Conservation (phyloP, 1,140 invertebrate species). For the Akabosia matsudoensis region DNA sequence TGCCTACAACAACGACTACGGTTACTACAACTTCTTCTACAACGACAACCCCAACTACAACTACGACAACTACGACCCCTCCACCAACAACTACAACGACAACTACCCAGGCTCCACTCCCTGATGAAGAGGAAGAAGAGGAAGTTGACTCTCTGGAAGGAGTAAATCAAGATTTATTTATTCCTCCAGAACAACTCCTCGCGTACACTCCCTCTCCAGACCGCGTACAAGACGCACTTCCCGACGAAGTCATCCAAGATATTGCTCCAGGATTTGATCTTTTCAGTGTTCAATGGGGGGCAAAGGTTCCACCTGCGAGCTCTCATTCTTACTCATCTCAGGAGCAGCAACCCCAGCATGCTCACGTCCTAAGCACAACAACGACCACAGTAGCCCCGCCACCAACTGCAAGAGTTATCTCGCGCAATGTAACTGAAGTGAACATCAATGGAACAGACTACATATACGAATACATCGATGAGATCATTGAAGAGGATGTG, state of each 20-base stretch:
- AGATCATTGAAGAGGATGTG: slow-evolving; percentile 1
- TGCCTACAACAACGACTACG: slow-evolving; percentile 18
- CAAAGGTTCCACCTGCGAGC: not conserved
- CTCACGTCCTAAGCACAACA: not conserved
- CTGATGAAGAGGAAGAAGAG: not conserved
- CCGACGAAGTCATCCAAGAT: slow-evolving; percentile 14
- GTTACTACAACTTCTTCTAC: slow-evolving; percentile 3
- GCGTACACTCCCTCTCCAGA: slow-evolving; percentile 16
- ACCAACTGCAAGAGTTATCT: not conserved
- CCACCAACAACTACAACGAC: slow-evolving; percentile 2
- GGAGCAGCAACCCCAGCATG: slow-evolving; percentile 5
- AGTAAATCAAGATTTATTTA: not conserved
- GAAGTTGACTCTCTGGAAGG: not conserved
- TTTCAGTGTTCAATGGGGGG: slow-evolving; percentile 7
- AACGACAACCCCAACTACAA: slow-evolving; percentile 28
- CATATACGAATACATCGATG: slow-evolving; percentile 17
- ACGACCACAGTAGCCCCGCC: not conserved
- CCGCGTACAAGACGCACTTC: not conserved
- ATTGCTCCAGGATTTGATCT: slow-evolving; percentile 14
- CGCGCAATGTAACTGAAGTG: not conserved
- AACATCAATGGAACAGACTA: slow-evolving; percentile 15
- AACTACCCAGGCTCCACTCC: not conserved
- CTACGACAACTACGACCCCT: not conserved
- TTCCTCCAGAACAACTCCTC: slow-evolving; percentile 1
- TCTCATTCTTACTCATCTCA: slow-evolving; percentile 9